Conservation (phyloP, 2,797 vertebrate species). For the Schizopygopsis malacanthus region DNA sequence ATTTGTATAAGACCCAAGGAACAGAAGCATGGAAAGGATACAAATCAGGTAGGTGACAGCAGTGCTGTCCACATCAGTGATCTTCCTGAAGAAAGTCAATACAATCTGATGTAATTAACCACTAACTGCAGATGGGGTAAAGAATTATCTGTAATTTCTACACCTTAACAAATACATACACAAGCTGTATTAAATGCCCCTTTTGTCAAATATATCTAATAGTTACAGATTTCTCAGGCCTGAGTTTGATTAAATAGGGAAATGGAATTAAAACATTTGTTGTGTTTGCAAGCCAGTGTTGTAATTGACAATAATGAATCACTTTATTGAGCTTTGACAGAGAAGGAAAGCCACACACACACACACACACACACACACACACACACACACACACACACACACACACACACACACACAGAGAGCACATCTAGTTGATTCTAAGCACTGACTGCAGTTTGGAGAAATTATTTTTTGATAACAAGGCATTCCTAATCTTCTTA, state of each 20-base stretch:
- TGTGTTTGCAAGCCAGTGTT: neutral
- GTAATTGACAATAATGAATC: neutral
- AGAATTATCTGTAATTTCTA: neutral
- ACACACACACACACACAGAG: too few species aligned
- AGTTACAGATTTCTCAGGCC: neutral
- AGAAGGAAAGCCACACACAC: neutral
- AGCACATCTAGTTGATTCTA: constrained; percentile 43
- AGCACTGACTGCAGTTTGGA: constrained; percentile 44
- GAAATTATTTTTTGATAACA: constrained; percentile 52
- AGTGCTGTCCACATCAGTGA: neutral
- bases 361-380: too few species aligned
- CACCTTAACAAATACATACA: neutral
- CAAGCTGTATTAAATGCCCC: neutral
- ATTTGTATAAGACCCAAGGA: neutral
- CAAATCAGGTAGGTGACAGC: neutral
- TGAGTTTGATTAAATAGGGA: neutral
- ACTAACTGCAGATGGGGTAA: constrained; percentile 2
- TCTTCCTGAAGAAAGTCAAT: neutral
- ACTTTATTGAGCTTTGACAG: constrained; percentile 24
- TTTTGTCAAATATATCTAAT: neutral
- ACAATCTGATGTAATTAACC: neutral
- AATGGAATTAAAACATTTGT: neutral
- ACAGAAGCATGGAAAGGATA: too few species aligned
- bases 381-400: too few species aligned
- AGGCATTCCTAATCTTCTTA: constrained; percentile 54